These are phyloP conservation scores for Cirrhinus molitorella DNA, from an alignment of 2,797 vertebrate genomes.

Conservation along the genomic window DNA sequence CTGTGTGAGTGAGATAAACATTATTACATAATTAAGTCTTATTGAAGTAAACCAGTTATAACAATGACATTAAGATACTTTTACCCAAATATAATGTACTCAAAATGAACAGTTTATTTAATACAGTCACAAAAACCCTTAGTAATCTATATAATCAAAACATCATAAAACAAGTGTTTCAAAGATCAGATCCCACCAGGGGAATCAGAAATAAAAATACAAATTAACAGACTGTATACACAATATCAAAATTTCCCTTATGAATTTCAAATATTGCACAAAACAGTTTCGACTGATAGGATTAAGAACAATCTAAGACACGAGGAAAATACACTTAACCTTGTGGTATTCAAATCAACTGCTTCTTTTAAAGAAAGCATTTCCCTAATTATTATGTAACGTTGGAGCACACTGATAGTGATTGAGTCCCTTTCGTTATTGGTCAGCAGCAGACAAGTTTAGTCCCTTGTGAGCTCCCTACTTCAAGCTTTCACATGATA, in stretches of 20 bases:
- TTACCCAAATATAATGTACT: not conserved
- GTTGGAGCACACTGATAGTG: not conserved
- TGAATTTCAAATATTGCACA: slow-evolving; percentile 52
- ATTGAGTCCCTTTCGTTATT: slow-evolving; percentile 31
- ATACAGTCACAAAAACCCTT: not conserved
- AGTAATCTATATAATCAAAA: slow-evolving; percentile 22
- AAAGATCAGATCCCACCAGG: slow-evolving; percentile 38
- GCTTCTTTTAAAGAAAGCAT: not conserved
- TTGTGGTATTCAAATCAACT: slow-evolving; percentile 14
- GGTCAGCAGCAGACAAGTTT: slow-evolving; percentile 44
- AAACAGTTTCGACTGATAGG: slow-evolving; percentile 5
- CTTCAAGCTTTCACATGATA: slow-evolving; percentile 71
- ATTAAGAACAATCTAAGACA: slow-evolving; percentile 26
- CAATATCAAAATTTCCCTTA: slow-evolving; percentile 41
- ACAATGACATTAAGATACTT: not conserved
- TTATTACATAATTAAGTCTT: not conserved
- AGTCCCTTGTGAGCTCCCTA: not conserved
- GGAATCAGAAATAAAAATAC: slow-evolving; percentile 24
- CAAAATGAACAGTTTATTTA: not conserved
- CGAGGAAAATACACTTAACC: not conserved
- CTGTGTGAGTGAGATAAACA: not conserved
- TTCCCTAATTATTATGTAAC: slow-evolving; percentile 18
- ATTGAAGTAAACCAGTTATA: not conserved
- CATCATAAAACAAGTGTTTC: slow-evolving; percentile 26
- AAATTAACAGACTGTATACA: not conserved